These are phyloP conservation scores for Rhodeus uyekii DNA, from an alignment of 2,797 vertebrate species.

Conservation along the genomic window DNA sequence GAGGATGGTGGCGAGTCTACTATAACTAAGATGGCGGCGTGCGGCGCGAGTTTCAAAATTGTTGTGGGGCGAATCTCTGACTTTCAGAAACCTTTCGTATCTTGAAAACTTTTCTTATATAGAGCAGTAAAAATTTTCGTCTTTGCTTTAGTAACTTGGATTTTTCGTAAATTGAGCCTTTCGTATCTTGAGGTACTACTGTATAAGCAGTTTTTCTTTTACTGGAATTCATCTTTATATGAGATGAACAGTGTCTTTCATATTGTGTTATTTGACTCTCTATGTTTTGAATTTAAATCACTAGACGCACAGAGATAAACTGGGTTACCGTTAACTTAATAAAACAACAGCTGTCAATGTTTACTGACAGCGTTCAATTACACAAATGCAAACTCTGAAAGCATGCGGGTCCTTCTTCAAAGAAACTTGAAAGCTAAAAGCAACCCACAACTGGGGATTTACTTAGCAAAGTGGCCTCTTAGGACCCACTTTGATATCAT, in stretches of 20 bases:
- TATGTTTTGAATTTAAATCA: neutral
- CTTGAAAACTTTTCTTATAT: too few relatives aligned
- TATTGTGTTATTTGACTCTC: neutral
- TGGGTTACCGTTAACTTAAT: slow-evolving; percentile 1
- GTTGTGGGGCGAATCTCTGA: too few relatives aligned
- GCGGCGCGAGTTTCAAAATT: too few relatives aligned
- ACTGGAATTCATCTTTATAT: neutral
- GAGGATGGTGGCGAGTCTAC: too few relatives aligned
- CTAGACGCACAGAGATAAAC: neutral
- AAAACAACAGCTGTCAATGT: slow-evolving; percentile 34
- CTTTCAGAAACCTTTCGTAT: too few relatives aligned
- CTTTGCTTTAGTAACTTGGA: too few relatives aligned
- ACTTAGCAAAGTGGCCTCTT: slow-evolving; percentile 77
- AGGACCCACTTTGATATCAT: slow-evolving; percentile 82
- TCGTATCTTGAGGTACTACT: too few relatives aligned
- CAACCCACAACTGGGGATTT: slow-evolving; percentile 70
- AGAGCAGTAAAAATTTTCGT: too few relatives aligned
- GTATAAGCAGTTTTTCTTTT: neutral
- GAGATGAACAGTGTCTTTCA: neutral
- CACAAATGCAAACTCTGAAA: slow-evolving; percentile 11
- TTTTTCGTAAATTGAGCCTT: too few relatives aligned
- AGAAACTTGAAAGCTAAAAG: slow-evolving; percentile 56
- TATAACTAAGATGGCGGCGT: too few relatives aligned
- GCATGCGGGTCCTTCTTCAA: neutral
- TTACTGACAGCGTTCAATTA: slow-evolving; percentile 26